Evolutionary conservation across 1,140 invertebrate species (phyloP).

Genomic region (Frieseomelitta varia): DNA sequence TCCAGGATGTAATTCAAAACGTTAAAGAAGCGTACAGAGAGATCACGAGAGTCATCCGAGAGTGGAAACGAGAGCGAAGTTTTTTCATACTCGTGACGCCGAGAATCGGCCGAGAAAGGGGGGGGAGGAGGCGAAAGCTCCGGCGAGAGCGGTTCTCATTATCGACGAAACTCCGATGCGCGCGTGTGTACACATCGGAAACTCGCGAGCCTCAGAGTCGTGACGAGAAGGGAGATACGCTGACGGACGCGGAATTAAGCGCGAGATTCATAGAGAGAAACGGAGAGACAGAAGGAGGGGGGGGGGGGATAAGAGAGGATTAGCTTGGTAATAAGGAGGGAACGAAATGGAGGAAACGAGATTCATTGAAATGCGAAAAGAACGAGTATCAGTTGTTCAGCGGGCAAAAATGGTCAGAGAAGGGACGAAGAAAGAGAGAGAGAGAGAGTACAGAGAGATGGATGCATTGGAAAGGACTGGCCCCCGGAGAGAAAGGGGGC

Average conservation of each 20-base stretch:
- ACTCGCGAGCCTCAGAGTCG: constrained; percentile 53
- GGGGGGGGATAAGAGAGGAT: constrained; percentile 1
- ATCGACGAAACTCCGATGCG: constrained; percentile 52
- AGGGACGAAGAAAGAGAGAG: neutral
- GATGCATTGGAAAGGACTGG: constrained; percentile 69
- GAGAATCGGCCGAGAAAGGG: no score
- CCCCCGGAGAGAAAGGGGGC: constrained; percentile 59
- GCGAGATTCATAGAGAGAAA: constrained; percentile 32
- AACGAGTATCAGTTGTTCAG: neutral
- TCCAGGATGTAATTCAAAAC: no score
- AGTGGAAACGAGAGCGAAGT: no score
- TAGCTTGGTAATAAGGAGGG: constrained; percentile 16
- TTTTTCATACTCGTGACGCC: neutral
- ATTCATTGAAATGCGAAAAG: constrained; percentile 40
- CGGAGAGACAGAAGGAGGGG: neutral
- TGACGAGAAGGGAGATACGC: constrained; percentile 61
- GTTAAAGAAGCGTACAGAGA: no score
- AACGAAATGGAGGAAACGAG: constrained; percentile 24
- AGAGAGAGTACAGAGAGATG: constrained; percentile 42
- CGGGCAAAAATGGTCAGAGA: neutral
- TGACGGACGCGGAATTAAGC: constrained; percentile 50
- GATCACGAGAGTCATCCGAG: no score
- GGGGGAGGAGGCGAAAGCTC: no score
- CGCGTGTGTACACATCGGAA: constrained; percentile 10
- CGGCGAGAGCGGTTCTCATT: constrained; percentile 20